phyloP scores from a whole-genome alignment of 2,797 vertebrate genomes.

The Falco columbarius region DNA sequence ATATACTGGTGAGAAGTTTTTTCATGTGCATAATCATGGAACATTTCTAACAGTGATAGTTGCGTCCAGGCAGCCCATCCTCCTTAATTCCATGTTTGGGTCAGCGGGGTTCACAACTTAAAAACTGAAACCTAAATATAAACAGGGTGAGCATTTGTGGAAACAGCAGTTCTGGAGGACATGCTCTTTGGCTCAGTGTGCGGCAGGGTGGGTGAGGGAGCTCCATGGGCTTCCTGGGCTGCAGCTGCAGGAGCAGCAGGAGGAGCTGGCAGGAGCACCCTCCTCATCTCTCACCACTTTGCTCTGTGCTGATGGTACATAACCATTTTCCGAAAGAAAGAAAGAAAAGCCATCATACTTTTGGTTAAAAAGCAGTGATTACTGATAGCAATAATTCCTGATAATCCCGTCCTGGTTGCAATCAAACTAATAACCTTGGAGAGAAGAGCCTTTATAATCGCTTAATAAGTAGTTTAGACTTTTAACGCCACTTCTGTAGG shows the following conservation, averaged over 20 bases:
- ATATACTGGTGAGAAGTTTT: neutral
- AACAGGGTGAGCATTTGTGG: neutral
- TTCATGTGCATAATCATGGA: neutral
- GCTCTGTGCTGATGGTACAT: neutral
- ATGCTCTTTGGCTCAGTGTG: neutral
- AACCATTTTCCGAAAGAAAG: neutral
- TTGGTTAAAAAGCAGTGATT: neutral
- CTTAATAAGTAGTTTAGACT: neutral
- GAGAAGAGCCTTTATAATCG: neutral
- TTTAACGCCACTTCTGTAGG: neutral
- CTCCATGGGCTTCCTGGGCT: fast-evolving
- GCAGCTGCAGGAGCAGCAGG: neutral
- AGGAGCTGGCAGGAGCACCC: neutral
- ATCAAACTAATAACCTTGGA: neutral
- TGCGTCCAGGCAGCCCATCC: neutral
- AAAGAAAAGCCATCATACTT: neutral
- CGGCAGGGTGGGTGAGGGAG: fast-evolving
- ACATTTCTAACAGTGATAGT: neutral
- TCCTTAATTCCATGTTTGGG: neutral
- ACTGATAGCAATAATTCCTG: neutral
- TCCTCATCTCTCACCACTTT: neutral
- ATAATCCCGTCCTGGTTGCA: neutral
- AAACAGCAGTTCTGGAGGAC: neutral
- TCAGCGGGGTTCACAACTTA: neutral
- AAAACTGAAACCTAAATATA: neutral